Conservation (phyloP, 2,113 vertebrate genomes). For the Actenoides hombroni region DNA sequence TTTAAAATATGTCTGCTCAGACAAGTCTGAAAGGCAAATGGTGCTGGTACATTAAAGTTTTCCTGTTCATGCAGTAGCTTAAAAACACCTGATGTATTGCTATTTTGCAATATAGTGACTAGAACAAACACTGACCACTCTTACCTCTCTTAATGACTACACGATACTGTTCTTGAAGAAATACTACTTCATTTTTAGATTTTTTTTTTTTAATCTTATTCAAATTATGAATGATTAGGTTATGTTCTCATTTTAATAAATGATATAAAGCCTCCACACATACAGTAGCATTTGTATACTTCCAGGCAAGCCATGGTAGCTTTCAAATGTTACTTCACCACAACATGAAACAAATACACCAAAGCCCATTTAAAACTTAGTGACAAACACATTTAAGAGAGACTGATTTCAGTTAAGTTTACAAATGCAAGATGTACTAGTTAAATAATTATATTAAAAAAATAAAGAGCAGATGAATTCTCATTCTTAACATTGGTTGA, state of each 20-base stretch:
- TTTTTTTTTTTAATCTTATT: neutral
- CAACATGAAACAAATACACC: constrained; percentile 19
- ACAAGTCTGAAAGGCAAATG: neutral
- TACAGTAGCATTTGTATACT: constrained; percentile 50
- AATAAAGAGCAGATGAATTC: constrained; percentile 16
- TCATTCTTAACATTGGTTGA: neutral
- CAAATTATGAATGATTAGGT: neutral
- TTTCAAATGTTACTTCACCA: constrained; percentile 53
- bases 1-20: neutral
- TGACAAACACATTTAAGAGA: constrained; percentile 38
- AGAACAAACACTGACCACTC: neutral
- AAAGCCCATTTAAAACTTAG: constrained; percentile 12
- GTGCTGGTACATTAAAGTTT: neutral
- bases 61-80: neutral
- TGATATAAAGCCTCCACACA: constrained; percentile 17
- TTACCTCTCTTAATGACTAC: neutral
- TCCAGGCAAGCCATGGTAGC: constrained; percentile 35
- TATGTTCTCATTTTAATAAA: constrained; percentile 47
- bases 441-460: constrained; percentile 2
- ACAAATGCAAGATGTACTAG: constrained; percentile 5
- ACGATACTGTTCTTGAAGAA: neutral
- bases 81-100: neutral
- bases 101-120: neutral
- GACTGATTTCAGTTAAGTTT: constrained; percentile 40
- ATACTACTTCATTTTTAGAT: neutral